Base-by-base conservation (phyloP, 2,797 vertebrate genomes). In the Smutsia temminckii region DNA sequence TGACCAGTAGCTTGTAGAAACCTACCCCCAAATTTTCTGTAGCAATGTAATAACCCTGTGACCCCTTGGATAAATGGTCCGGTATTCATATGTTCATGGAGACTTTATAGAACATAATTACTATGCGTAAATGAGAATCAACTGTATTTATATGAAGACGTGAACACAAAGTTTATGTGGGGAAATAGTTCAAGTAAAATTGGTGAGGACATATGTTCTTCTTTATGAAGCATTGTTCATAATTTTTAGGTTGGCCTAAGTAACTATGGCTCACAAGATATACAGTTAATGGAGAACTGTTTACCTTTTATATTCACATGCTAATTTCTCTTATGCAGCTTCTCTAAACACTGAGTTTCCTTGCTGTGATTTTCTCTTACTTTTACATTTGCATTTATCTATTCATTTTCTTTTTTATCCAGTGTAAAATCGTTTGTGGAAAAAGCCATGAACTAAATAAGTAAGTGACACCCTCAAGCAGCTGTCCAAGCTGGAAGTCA, bases 321-420 rank as follows among this genome's bases (percentile, higher is more conserved):
- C 49, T 55, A 40, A 29, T 90, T 79, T 79, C 14, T 71, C 13
- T 87, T 86, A 71, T 7, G 25, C 34, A 93, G 37, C 25, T 85
- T 69, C 25, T 66, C n/a, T 16, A 93, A 83, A 42, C 49, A 63
- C 20, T 75, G 51, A 37, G 66, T 40, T 83, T 89, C 85, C 21
- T 79, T 63, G 16, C 21, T 83, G 61, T 95, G 7, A 81, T 85
- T 92, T 95, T 80, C 18, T 85, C 83, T 92, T 79, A 49, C 3
- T 40, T 85, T 77, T 40, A 29, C 5, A 42, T 85, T 85, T 86
- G 34, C 25, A 75, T 86, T 71, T 92, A 78, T 86, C 42, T 55
- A 5, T 89, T 3, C 25, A 42, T 72, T 87, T 46, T 29, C 68
- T 79, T 25, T 74, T 63, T 40, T 85, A 92, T 23, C 81, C 37